These are phyloP conservation scores for Willisornis vidua DNA, from an alignment of 2,113 vertebrate genomes.

Conservation along the genomic window DNA sequence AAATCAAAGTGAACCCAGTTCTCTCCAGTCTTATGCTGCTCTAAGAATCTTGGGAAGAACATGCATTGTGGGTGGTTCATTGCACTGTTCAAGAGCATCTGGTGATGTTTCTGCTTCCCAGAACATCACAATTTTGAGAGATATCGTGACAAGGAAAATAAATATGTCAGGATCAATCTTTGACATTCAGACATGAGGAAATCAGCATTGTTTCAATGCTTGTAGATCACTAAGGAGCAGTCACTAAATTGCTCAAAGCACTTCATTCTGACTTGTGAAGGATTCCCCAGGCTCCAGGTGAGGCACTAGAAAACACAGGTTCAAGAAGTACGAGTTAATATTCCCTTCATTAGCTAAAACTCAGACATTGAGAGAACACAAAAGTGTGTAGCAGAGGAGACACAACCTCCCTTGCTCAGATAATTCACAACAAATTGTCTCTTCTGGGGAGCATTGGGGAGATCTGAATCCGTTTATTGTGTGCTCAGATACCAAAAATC, in stretches of 20 bases:
- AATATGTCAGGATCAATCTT: not conserved
- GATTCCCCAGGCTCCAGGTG: not conserved
- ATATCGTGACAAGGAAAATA: not conserved
- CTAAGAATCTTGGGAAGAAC: not conserved
- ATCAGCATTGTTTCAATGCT: not conserved
- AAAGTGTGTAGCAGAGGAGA: not conserved
- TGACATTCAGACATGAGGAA: not conserved
- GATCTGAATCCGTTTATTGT: not conserved
- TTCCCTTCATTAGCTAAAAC: not conserved
- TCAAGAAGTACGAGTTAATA: not conserved
- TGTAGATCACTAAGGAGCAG: not conserved
- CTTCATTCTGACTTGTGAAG: not conserved
- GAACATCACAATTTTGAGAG: not conserved
- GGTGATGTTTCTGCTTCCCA: not conserved
- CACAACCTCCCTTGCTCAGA: not conserved
- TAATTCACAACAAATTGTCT: not conserved
- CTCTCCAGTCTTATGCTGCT: not conserved
- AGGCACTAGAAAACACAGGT: not conserved
- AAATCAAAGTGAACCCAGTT: not conserved
- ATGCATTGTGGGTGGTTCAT: not conserved
- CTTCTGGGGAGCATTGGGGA: not conserved
- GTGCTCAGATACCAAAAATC: not conserved
- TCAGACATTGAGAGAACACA: not conserved
- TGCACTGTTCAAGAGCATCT: not conserved
- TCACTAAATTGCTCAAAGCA: not conserved